Percentiles rank a stretch among this genome's conserved stretches.
These are phyloP conservation scores for Sciaenops ocellatus DNA, from an alignment of 2,797 vertebrate genomes.

Conservation along the genomic window DNA sequence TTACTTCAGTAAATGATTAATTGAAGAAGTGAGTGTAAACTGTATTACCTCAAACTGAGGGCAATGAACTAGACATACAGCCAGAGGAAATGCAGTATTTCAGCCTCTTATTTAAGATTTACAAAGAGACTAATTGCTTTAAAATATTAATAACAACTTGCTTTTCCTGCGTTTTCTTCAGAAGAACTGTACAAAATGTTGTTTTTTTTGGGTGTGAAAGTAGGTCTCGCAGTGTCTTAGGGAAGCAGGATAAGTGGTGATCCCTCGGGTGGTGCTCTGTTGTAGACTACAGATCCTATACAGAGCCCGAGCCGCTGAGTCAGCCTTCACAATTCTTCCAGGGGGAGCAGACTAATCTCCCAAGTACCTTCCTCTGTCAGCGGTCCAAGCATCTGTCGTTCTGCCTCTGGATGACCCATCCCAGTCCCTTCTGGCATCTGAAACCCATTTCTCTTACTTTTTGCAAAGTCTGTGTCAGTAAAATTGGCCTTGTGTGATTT, in stretches of 20 bases:
- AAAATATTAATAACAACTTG: slow-evolving; percentile 44
- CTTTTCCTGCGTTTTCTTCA: slow-evolving; percentile 37
- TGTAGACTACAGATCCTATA: slow-evolving; percentile 63
- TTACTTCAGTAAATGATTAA: slow-evolving; percentile 26
- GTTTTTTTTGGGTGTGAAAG: slow-evolving; percentile 42
- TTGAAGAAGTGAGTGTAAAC: slow-evolving; percentile 11
- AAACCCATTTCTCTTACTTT: slow-evolving; percentile 36
- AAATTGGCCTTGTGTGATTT: slow-evolving; percentile 24
- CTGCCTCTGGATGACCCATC: slow-evolving; percentile 43
- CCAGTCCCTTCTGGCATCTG: slow-evolving; percentile 5
- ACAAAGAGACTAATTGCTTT: slow-evolving; percentile 54
- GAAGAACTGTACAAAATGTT: slow-evolving; percentile 43
- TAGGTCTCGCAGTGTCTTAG: slow-evolving; percentile 64
- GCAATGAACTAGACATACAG: slow-evolving; percentile 1
- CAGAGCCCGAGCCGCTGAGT: slow-evolving; percentile 69
- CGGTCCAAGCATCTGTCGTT: slow-evolving; percentile 63
- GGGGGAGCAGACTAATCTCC: slow-evolving; percentile 68
- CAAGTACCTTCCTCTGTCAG: slow-evolving; percentile 66
- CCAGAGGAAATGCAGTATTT: slow-evolving; percentile 41
- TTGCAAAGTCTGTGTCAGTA: slow-evolving; percentile 44
- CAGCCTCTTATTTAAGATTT: slow-evolving; percentile 9
- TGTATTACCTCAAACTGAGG: slow-evolving; percentile 1
- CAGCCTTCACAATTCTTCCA: slow-evolving; percentile 69
- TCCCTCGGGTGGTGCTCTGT: slow-evolving; percentile 54
- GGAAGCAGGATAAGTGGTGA: slow-evolving; percentile 78